phyloP scores from a whole-genome alignment of 2,888 invertebrate genomes.

The Agonum fuliginosum region DNA sequence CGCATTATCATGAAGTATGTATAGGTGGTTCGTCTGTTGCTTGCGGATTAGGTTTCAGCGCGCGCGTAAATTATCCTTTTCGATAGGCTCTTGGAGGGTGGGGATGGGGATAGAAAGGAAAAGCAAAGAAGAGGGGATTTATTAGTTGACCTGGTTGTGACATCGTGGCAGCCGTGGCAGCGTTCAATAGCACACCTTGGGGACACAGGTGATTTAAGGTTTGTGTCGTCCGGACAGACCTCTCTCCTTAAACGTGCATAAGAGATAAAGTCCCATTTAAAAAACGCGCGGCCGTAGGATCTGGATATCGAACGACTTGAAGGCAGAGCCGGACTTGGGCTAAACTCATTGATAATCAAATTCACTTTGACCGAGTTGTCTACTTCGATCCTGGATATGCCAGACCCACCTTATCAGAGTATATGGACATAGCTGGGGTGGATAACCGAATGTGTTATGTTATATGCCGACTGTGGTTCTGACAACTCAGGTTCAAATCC shows the following conservation, averaged over 20 bases:
- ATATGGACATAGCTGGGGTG: no score
- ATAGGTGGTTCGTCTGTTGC: constrained; percentile 26
- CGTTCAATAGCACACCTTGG: constrained; percentile 47
- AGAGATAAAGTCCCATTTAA: constrained; percentile 52
- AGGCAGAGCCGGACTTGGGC: constrained; percentile 21
- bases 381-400: no score
- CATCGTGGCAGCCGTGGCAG: constrained; percentile 7
- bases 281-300: constrained; percentile 23
- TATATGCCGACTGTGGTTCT: no score
- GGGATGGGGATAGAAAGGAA: neutral
- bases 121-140: constrained; percentile 32
- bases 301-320: constrained; percentile 8
- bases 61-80: constrained; percentile 45
- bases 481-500: no score
- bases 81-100: constrained; percentile 31
- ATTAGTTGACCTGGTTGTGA: constrained; percentile 49
- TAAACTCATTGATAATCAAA: no score
- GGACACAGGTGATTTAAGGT: constrained; percentile 48
- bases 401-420: no score
- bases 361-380: no score
- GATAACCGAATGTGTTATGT: no score
- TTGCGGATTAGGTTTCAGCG: constrained; percentile 41
- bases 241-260: constrained; percentile 51
- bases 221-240: constrained; percentile 34
- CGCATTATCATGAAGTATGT: constrained; percentile 30